phyloP scores from a whole-genome alignment of 2,888 invertebrate species.

The Synergus japonicus region DNA sequence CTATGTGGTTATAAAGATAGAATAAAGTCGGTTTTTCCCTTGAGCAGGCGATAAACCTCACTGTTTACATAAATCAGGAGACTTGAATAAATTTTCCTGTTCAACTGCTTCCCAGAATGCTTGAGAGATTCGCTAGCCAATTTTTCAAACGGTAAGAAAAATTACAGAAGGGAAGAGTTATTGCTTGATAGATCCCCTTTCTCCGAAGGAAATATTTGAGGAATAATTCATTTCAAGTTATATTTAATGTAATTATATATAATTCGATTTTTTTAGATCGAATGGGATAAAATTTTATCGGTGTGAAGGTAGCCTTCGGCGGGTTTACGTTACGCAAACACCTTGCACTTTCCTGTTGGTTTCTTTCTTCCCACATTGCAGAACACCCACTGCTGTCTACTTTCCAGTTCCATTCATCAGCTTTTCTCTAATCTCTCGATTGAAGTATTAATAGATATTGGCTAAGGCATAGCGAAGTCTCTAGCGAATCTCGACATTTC shows the following conservation, averaged over 20 bases:
- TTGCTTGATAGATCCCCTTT: background rate
- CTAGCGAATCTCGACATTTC: background rate
- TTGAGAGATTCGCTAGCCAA: background rate
- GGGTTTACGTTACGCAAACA: conserved; percentile 65
- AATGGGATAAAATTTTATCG: background rate
- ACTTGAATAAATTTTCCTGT: conserved; percentile 19
- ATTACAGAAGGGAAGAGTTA: background rate
- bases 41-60: background rate
- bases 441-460: conserved; percentile 43
- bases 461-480: background rate
- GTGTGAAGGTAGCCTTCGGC: conserved; percentile 46
- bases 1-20: too few species aligned
- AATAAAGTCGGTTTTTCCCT: too few species aligned
- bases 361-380: conserved; percentile 64
- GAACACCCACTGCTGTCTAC: conserved; percentile 59
- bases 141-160: conserved; percentile 10
- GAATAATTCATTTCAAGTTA: too few species aligned
- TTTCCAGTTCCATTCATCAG: conserved; percentile 54
- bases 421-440: conserved; percentile 33
- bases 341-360: conserved; percentile 66
- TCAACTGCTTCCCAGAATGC: conserved; percentile 8
- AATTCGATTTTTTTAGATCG: background rate
- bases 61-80: conserved; percentile 22
- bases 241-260: background rate
- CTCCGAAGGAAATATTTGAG: too few species aligned